Evolutionary conservation across 2,888 invertebrate species (phyloP), one percentile per base, ranked within the genome.

Genomic region (Physocephala rufipes): DNA sequence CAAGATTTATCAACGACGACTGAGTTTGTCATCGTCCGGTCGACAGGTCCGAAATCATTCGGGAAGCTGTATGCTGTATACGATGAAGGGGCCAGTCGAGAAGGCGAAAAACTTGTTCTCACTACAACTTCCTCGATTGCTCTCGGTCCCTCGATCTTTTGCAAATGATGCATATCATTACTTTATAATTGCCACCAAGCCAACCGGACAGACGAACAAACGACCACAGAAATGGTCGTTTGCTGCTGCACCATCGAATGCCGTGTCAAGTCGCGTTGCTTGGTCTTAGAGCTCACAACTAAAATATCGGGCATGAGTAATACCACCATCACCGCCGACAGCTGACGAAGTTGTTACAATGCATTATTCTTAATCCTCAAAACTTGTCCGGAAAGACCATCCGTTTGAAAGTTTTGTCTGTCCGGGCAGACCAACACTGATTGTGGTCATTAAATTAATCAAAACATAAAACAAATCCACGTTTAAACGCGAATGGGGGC

Each of bases 101-200:
- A 2, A 28, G 58, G 15, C 28, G 28, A 3, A 28, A 58, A 62
- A 69, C 53, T 45, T 28, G 24, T 36, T 36, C 36, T 36, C 36
- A 36, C 24, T 26, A 28, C 58, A 15, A 13, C 28, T 63, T 62
- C 47, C 58, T 70, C 53, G n/a, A n/a, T n/a, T n/a, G 13, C 59
- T 36, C 36, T 36, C 36, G 36, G 5, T 36, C 36, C 9, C 36
- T 7, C 36, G 4, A 4, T 65, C 47, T 58, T 61, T 36, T 55
- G 66, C 2, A 28, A 53, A 49, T 67, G 59, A 49, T 53, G 69
- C 73, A 73, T 74, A 74, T 73, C 69, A 73, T 74, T 71, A 71
- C 71, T 71, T 73, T 64, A 67, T 74, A 76, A 76, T 76, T 74
- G 68, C 68, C 28, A 68, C 19, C 59, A 19, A 49, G 59, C 59